These are phyloP conservation scores for Phyllopteryx taeniolatus DNA, from an alignment of 2,113 vertebrate species.

Conservation along the genomic window DNA sequence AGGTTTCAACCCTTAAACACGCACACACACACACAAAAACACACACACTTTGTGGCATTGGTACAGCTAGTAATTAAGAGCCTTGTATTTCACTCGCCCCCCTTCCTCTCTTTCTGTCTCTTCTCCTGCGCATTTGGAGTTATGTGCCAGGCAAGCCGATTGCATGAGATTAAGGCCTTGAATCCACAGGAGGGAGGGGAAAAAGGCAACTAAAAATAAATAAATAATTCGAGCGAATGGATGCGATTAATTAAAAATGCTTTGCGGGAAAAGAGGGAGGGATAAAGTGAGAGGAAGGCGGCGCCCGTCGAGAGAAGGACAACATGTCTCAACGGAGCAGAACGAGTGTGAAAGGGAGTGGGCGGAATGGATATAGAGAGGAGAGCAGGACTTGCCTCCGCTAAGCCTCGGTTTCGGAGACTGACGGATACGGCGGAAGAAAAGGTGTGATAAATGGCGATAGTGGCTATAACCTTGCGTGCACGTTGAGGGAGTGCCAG, in stretches of 20 bases:
- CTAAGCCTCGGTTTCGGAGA: slow-evolving; percentile 26
- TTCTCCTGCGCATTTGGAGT: slow-evolving; percentile 31
- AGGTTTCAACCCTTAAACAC: slow-evolving; percentile 45
- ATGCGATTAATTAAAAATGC: slow-evolving; percentile 64
- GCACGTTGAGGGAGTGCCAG: slow-evolving; percentile 24
- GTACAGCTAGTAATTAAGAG: slow-evolving; percentile 67
- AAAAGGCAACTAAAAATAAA: slow-evolving; percentile 33
- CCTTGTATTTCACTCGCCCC: slow-evolving; percentile 57
- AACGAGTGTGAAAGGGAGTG: slow-evolving; percentile 52
- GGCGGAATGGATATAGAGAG: slow-evolving; percentile 53
- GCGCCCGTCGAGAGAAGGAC: slow-evolving; percentile 35
- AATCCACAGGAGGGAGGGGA: slow-evolving; percentile 33
- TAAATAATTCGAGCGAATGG: slow-evolving; percentile 49
- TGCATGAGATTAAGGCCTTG: slow-evolving; percentile 65
- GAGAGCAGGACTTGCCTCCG: slow-evolving; percentile 45
- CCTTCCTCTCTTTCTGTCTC: slow-evolving; percentile 6
- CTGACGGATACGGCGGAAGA: slow-evolving; percentile 29
- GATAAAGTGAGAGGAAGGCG: slow-evolving; percentile 14
- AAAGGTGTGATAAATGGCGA: slow-evolving; percentile 31
- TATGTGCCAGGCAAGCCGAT: slow-evolving; percentile 63
- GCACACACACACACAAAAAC: slow-evolving; percentile 15
- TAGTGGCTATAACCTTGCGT: slow-evolving; percentile 8
- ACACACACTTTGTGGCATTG: slow-evolving; percentile 30
- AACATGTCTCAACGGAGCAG: slow-evolving; percentile 64
- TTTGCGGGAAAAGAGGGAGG: slow-evolving; percentile 28